A percentile compares a stretch with the other conserved stretches of the same genome.
Conservation (phyloP, 2,888 invertebrate genomes). For the Acholoe squamosa region DNA sequence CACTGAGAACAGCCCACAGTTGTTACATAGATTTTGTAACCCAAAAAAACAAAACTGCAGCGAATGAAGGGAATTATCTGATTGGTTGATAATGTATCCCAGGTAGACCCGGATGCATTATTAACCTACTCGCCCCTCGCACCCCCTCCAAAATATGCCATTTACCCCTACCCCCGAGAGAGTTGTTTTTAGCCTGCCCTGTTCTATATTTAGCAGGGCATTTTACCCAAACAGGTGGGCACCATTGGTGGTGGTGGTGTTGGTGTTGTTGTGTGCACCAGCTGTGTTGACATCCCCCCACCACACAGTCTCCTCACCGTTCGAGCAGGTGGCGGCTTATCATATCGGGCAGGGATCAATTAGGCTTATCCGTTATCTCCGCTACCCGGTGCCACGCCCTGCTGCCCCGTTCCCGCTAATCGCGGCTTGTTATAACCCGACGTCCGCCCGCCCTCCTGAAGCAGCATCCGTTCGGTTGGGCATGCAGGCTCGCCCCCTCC, state of each 20-base stretch:
- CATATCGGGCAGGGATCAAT: conserved; percentile 36
- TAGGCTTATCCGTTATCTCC: conserved; percentile 39
- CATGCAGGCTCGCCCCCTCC: too few relatives aligned
- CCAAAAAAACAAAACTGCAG: too few relatives aligned
- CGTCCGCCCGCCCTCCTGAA: background rate
- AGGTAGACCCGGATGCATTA: too few relatives aligned
- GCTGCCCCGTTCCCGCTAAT: background rate
- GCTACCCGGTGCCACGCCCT: conserved; percentile 1
- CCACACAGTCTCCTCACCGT: background rate
- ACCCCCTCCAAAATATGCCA: too few relatives aligned
- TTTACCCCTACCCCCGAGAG: background rate
- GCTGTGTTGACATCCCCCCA: conserved; percentile 16
- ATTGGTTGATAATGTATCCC: too few relatives aligned
- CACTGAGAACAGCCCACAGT: too few relatives aligned
- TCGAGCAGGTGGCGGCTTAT: conserved; percentile 38
- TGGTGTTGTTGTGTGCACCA: conserved; percentile 14
- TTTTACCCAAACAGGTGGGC: conserved; percentile 19
- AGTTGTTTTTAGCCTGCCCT: background rate
- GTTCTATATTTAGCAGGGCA: background rate
- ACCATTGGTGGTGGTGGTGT: background rate
- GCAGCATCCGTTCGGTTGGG: too few relatives aligned
- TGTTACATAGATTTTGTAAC: too few relatives aligned
- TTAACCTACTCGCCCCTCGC: too few relatives aligned
- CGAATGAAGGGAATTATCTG: too few relatives aligned
- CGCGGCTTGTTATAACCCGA: conserved; percentile 25